Base-by-base conservation (phyloP, 2,113 vertebrate genomes). In the Nipponia nippon region DNA sequence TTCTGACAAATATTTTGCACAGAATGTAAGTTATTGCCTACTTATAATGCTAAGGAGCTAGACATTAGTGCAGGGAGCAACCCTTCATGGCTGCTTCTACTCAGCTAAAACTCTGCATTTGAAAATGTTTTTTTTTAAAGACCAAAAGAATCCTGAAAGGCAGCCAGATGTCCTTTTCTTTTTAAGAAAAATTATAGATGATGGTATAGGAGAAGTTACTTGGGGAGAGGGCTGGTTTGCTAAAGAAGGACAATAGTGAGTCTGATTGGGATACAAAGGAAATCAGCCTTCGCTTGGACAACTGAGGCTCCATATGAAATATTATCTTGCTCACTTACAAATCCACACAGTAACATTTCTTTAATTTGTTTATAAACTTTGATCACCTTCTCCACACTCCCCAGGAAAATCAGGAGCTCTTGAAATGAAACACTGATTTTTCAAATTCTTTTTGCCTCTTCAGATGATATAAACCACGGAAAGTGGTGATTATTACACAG, bases 371-470 rank as follows among this genome's bases (percentile, higher is more conserved):
- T 65, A 38, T 73, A 65, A 73, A 67, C 9, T 29, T 59, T 44
- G 6, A 71, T 16, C 11, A n/a, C 13, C 11, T 10, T 4, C 2
- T 3, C 21, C 6, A 11, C 3, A 13, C 7, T 78, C 5, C 1
- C 16, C 52, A 91, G 16, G 11, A 92, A 89, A 87, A 84, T 44
- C 11, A 53, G 52, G 21, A 95, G 5, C 36, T 84, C 59, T 71
- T 87, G 36, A 92, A 86, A 44, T 38, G 29, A 89, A 95, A 69
- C 13, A 42, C 10, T 71, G 29, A 42, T 20, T 72, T 93, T 87
- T 79, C 36, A 49, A 87, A 72, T 61, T 56, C 2, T 40, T 92
- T 90, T 92, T 72, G 17, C 23, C 5, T 10, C 23, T 84, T 85
- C 46, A 23, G 56, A 72, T 69, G 1, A 46, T n/a, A 84, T 18